Conservation (phyloP, 1,140 invertebrate species). For the Euschistus heros region DNA sequence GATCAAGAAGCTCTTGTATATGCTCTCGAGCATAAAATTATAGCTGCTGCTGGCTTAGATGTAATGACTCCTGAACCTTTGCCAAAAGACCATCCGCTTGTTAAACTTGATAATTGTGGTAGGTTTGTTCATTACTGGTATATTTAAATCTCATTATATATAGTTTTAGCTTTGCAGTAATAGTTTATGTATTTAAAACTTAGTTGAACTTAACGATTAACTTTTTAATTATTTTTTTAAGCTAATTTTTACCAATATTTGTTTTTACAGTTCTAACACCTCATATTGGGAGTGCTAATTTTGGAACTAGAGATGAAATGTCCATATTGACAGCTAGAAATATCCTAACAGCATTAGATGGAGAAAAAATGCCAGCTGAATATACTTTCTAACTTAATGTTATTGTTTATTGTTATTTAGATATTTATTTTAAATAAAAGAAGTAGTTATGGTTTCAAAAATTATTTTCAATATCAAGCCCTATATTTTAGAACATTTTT, state of each 20-base stretch:
- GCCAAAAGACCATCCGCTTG: slow-evolving; percentile 63
- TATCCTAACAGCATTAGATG: slow-evolving; percentile 66
- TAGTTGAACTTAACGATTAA: not conserved
- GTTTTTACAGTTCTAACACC: slow-evolving; percentile 65
- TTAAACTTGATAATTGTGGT: slow-evolving; percentile 71
- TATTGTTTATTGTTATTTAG: too few relatives aligned
- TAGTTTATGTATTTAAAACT: too few relatives aligned
- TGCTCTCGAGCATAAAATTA: slow-evolving; percentile 59
- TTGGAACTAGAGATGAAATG: slow-evolving; percentile 71
- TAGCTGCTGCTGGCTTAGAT: slow-evolving; percentile 81
- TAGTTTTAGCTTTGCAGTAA: too few relatives aligned
- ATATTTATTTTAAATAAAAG: too few relatives aligned
- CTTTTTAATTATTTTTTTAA: not conserved
- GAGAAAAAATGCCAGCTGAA: slow-evolving; percentile 34
- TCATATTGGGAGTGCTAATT: slow-evolving; percentile 87
- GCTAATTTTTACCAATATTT: not conserved
- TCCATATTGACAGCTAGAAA: slow-evolving; percentile 72
- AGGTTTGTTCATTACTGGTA: not conserved
- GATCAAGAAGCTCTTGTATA: slow-evolving; percentile 66
- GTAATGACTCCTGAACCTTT: slow-evolving; percentile 88
- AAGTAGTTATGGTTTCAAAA: too few relatives aligned
- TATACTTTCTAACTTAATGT: slow-evolving; percentile 10
- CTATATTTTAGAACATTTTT: too few relatives aligned
- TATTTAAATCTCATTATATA: too few relatives aligned
- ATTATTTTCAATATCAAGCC: too few relatives aligned